Evolutionary conservation across 2,797 vertebrate species (phyloP), one percentile per base, ranked within the genome.

Genomic region (Labroides dimidiatus): DNA sequence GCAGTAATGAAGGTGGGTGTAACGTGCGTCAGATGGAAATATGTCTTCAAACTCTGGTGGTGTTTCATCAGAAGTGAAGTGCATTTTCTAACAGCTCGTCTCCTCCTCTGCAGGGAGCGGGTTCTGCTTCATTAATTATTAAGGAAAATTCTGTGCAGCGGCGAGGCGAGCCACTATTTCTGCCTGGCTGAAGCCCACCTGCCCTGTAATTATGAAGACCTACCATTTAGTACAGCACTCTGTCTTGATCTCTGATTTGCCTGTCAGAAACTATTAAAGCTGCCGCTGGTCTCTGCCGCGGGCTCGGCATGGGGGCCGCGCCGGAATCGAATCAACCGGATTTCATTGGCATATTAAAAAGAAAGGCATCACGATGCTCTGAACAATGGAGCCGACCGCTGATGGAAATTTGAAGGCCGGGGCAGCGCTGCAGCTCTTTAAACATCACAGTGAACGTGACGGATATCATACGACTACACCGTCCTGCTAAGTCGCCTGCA

Each of bases 201-300:
- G 89, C 84, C 84, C 91, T 79, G 71, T 91, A 89, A 93, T 91
- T 93, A 92, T 89, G 89, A 88, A 88, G 84, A 88, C 56, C 88
- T 88, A 89, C 82, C 85, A 89, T 90, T 93, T 87, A 92, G 85
- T 77, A 44, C 87, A 75, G 72, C 83, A 81, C 80, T 92, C 86
- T 84, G 84, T 91, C 87, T 87, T 85, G 78, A 77, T 78, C 90
- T 92, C 90, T 92, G 90, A 92, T 90, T 92, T 86, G 62, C 84
- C 88, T 90, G 90, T 92, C 89, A 91, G 62, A 87, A 89, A 79
- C 80, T 75, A 90, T 91, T 87, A 91, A 88, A 85, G 82, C 77
- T 52, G 81, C 83, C 39, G 45, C 78, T 55, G 81, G 85, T 87
- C 82, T 71, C 84, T 73, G 63, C 77, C 75, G 48, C 52, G 3